Conservation (phyloP, 2,888 invertebrate genomes). For the Pherbina coryleti region DNA sequence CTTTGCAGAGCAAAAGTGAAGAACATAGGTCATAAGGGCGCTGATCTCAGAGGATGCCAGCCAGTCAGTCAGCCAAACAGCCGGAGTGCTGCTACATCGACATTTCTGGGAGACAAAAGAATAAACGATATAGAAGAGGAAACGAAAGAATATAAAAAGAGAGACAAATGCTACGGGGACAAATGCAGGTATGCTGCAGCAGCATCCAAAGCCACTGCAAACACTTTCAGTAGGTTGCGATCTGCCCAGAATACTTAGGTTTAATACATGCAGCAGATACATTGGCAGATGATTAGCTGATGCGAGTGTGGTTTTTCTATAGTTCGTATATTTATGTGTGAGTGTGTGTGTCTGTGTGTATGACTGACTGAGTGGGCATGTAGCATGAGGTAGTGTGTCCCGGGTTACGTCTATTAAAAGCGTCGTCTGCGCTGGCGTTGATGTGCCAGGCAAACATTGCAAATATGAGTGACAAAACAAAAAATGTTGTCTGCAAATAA, state of each 20-base stretch:
- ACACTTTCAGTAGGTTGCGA: conserved; percentile 17
- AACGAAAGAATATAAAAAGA: background rate
- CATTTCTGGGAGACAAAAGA: background rate
- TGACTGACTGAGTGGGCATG: conserved; percentile 27
- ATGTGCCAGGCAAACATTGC: conserved; percentile 29
- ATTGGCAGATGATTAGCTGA: background rate
- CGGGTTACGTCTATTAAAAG: conserved; percentile 47
- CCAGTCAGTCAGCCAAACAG: background rate
- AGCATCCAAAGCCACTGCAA: conserved; percentile 1
- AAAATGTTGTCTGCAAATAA: background rate
- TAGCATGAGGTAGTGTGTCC: conserved; percentile 26
- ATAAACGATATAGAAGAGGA: background rate
- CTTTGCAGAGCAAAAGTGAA: conserved; percentile 25
- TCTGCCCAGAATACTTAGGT: conserved; percentile 18
- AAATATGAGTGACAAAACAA: conserved; percentile 11
- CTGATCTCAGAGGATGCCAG: conserved; percentile 39
- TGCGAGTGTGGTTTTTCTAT: background rate
- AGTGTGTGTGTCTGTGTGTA: conserved; percentile 22
- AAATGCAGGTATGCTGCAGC: background rate
- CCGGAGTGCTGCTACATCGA: conserved; percentile 4
- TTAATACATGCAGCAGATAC: conserved; percentile 12
- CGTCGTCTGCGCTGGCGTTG: conserved; percentile 27
- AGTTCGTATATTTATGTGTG: conserved; percentile 3
- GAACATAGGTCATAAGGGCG: conserved; percentile 46
- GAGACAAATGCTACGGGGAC: background rate